Conservation (phyloP, 2,888 invertebrate genomes). For the Sympetrum striolatum region DNA sequence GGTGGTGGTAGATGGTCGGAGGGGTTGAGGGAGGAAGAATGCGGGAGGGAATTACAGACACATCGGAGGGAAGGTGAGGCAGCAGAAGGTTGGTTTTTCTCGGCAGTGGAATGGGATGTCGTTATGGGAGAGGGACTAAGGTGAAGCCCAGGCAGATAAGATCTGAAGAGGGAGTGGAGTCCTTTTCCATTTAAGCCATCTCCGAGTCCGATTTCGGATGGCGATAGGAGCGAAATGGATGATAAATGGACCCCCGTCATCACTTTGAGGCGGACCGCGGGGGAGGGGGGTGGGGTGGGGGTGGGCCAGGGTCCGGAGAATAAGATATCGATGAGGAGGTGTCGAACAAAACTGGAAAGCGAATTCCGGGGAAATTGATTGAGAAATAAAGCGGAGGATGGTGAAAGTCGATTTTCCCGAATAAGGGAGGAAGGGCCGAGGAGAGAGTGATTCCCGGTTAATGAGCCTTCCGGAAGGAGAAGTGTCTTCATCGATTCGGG, state of each 20-base stretch:
- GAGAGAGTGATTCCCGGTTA: not conserved
- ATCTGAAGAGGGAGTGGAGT: not conserved
- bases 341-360: not conserved
- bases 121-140: not conserved
- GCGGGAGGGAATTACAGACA: not conserved
- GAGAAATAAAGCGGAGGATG: not conserved
- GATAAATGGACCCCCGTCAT: slow-evolving; percentile 38
- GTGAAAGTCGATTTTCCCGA: too few relatives aligned
- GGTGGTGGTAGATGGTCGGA: not conserved
- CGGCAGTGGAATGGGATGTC: not conserved
- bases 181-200: slow-evolving; percentile 42
- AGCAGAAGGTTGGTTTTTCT: not conserved
- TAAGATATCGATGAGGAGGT: not conserved
- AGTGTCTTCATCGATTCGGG: too few relatives aligned
- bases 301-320: not conserved
- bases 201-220: slow-evolving; percentile 26
- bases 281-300: not conserved
- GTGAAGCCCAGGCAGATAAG: not conserved
- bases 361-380: not conserved
- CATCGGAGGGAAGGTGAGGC: not conserved
- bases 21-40: not conserved
- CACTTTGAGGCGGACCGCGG: slow-evolving; percentile 31
- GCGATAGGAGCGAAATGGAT: slow-evolving; percentile 34
- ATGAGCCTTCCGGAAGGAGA: too few relatives aligned
- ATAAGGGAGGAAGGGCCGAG: not conserved